Percentiles rank a stretch among this genome's conserved stretches.
These are phyloP conservation scores for Tenthredo livida DNA, from an alignment of 2,888 invertebrate species.

Conservation along the genomic window DNA sequence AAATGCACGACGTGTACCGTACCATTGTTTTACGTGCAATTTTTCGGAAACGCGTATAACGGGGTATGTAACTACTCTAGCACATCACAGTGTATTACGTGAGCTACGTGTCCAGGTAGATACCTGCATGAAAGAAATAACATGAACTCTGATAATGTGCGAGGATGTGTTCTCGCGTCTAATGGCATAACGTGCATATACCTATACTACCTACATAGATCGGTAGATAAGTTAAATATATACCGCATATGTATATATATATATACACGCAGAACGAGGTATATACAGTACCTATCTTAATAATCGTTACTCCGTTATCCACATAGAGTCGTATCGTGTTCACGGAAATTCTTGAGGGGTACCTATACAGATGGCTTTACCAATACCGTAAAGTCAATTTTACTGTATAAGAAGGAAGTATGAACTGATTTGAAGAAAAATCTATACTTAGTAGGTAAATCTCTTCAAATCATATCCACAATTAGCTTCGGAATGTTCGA, in stretches of 20 bases:
- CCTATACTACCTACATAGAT: background rate
- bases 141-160: constrained; percentile 22
- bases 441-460: no score
- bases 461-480: no score
- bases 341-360: background rate
- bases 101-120: background rate
- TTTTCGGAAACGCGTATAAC: constrained; percentile 42
- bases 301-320: constrained; percentile 27
- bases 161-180: background rate
- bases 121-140: background rate
- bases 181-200: constrained; percentile 4
- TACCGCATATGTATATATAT: no score
- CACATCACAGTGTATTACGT: background rate
- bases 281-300: background rate
- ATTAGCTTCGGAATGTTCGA: no score
- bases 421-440: no score
- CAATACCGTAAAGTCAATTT: no score
- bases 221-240: constrained; percentile 3
- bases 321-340: background rate
- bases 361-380: no score
- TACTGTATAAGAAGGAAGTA: no score
- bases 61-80: background rate
- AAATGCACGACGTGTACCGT: constrained; percentile 16
- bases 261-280: background rate
- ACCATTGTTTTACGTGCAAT: constrained; percentile 36